phyloP scores from a whole-genome alignment of 2,888 invertebrate genomes.

The Auanema freiburgensis region DNA sequence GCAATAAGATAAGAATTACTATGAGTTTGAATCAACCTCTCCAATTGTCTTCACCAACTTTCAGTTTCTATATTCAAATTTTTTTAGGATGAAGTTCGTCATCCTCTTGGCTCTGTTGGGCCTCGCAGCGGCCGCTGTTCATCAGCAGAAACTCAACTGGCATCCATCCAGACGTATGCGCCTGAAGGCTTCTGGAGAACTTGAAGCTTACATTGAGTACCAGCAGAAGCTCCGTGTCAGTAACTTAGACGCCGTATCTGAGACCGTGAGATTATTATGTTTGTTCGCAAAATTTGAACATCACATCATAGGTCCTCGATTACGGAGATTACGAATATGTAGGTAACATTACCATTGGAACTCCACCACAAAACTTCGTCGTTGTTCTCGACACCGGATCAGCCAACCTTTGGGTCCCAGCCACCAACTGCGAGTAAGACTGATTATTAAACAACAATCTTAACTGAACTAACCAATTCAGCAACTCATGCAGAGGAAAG shows the following conservation, averaged over 20 bases:
- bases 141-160: constrained; percentile 43
- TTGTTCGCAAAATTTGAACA: background rate
- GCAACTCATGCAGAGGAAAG: constrained; percentile 26
- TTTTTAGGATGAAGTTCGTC: constrained; percentile 29
- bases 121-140: constrained; percentile 43
- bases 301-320: constrained; percentile 16
- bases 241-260: constrained; percentile 29
- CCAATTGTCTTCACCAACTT: too few species aligned
- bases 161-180: constrained; percentile 32
- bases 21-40: too few species aligned
- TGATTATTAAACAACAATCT: background rate
- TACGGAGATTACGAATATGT: constrained; percentile 65
- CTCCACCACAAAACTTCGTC: constrained; percentile 41
- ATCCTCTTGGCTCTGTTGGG: constrained; percentile 44
- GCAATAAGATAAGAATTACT: too few species aligned
- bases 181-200: constrained; percentile 40
- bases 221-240: constrained; percentile 25
- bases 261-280: constrained; percentile 22
- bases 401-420: constrained; percentile 52
- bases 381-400: constrained; percentile 56
- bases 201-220: constrained; percentile 36
- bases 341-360: constrained; percentile 63
- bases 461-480: constrained; percentile 2
- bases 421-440: constrained; percentile 27
- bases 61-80: too few species aligned